A percentile compares a stretch with the other conserved stretches of the same genome.
These are phyloP conservation scores for Syrrhaptes paradoxus DNA, from an alignment of 2,113 vertebrate genomes.

Conservation along the genomic window DNA sequence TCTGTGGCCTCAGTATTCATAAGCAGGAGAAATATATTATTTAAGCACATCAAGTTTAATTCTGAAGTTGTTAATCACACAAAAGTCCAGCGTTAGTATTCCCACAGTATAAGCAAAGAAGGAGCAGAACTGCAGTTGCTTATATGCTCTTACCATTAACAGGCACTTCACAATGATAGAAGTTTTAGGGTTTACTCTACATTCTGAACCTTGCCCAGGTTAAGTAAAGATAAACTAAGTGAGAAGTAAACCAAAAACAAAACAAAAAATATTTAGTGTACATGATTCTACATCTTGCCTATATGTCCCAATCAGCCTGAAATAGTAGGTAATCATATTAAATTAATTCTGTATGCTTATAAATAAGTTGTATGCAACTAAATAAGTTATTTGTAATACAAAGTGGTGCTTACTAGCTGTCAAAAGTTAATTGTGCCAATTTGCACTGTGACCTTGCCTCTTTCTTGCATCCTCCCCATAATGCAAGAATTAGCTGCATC, in stretches of 20 bases:
- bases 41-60: not conserved
- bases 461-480: not conserved
- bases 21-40: not conserved
- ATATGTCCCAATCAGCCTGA: not conserved
- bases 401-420: not conserved
- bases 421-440: not conserved
- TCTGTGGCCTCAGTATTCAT: not conserved
- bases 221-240: not conserved
- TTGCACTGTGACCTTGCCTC: not conserved
- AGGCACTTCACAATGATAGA: not conserved
- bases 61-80: not conserved
- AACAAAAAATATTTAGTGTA: not conserved
- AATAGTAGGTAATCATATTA: not conserved
- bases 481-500: not conserved
- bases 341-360: not conserved
- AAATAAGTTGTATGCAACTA: not conserved
- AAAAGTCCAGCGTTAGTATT: not conserved
- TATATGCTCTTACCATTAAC: not conserved
- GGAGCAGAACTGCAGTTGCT: not conserved
- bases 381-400: not conserved
- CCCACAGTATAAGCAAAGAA: not conserved
- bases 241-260: not conserved
- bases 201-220: not conserved
- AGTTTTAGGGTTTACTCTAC: not conserved
- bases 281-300: not conserved